A percentile compares a stretch with the other conserved stretches of the same genome.
Conservation (phyloP, 30 jellyfish, hydroid and myxozoan genomes). For the Cassiopea andromeda region DNA sequence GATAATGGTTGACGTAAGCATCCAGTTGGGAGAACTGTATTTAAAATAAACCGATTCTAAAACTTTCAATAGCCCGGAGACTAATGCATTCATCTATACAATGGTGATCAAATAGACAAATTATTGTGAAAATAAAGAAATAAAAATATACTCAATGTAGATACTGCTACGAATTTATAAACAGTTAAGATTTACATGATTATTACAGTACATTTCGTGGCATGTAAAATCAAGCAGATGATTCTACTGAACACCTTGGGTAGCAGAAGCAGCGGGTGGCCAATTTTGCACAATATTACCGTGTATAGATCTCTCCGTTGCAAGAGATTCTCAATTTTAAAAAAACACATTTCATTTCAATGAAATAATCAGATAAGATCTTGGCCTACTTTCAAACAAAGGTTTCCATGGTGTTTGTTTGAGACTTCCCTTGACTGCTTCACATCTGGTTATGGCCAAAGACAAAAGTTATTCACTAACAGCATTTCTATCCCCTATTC, state of each 20-base stretch:
- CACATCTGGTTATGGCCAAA: slow-evolving; percentile 48
- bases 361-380: slow-evolving; percentile 39
- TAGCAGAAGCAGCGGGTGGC: slow-evolving; percentile 37
- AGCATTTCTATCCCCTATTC: slow-evolving; percentile 24
- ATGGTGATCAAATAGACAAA: too few relatives aligned
- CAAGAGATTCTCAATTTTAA: slow-evolving; percentile 24
- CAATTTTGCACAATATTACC: slow-evolving; percentile 12
- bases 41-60: too few relatives aligned
- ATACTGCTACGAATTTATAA: too few relatives aligned
- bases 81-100: too few relatives aligned
- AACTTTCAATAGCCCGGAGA: too few relatives aligned
- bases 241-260: neutral
- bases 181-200: too few relatives aligned
- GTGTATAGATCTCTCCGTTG: slow-evolving; percentile 12
- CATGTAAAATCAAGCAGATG: too few relatives aligned
- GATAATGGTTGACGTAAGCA: too few relatives aligned
- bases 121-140: too few relatives aligned
- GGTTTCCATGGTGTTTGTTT: slow-evolving; percentile 23
- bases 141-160: too few relatives aligned
- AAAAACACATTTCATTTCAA: slow-evolving; percentile 49
- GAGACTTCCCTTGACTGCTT: slow-evolving; percentile 43
- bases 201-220: too few relatives aligned
- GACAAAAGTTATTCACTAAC: slow-evolving; percentile 33
- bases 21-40: too few relatives aligned
- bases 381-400: slow-evolving; percentile 39